These are phyloP conservation scores for Corythoichthys intestinalis DNA, from an alignment of 2,113 vertebrate species.

Conservation along the genomic window DNA sequence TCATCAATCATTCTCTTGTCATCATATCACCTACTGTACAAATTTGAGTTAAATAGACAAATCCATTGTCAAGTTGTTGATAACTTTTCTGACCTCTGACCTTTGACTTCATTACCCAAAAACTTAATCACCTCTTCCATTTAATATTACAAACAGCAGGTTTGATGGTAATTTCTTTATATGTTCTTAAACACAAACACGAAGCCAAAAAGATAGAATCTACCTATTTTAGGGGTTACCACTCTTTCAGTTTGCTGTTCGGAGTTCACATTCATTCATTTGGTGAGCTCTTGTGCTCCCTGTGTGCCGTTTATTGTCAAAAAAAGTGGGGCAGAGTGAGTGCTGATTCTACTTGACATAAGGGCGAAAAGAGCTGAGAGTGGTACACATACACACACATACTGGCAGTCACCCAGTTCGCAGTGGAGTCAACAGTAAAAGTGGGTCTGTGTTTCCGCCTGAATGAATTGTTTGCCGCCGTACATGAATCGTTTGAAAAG, in stretches of 20 bases:
- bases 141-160: too few relatives aligned
- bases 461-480: conserved; percentile 34
- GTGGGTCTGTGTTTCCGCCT: conserved; percentile 63
- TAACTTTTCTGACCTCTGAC: too few relatives aligned
- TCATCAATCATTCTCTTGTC: too few relatives aligned
- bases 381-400: conserved; percentile 10
- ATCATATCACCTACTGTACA: too few relatives aligned
- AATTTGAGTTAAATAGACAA: too few relatives aligned
- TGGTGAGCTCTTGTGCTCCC: not conserved
- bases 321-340: conserved; percentile 35
- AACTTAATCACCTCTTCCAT: too few relatives aligned
- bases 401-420: not conserved
- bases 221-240: not conserved
- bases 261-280: not conserved
- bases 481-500: conserved; percentile 43
- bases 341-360: conserved; percentile 18
- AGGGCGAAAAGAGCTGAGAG: conserved; percentile 9
- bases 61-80: too few relatives aligned
- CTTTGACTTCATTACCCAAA: too few relatives aligned
- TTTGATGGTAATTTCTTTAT: too few relatives aligned
- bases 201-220: too few relatives aligned
- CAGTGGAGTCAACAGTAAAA: conserved; percentile 35
- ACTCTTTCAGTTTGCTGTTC: not conserved
- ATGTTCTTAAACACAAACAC: too few relatives aligned
- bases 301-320: conserved; percentile 13